Percentiles rank a stretch among this genome's conserved stretches.
Evolutionary conservation across 1,140 invertebrate species (phyloP).

Genomic region (Mizuhopecten yessoensis): DNA sequence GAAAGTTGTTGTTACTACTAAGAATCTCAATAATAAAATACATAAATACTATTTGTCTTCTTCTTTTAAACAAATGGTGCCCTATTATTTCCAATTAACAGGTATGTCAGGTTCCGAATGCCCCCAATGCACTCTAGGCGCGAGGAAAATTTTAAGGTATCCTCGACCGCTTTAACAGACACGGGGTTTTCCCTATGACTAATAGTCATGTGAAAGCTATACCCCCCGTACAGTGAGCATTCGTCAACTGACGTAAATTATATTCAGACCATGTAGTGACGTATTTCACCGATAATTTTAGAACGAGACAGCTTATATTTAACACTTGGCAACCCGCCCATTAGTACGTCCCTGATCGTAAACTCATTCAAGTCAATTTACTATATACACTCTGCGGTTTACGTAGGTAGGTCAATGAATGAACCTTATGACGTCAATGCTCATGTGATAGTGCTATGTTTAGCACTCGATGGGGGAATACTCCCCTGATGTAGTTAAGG

Average conservation of each 20-base stretch:
- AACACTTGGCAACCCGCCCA: constrained; percentile 1
- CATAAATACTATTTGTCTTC: no score
- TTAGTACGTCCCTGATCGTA: neutral
- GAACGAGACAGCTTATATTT: neutral
- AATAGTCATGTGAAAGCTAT: neutral
- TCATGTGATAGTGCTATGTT: neutral
- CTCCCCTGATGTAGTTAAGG: neutral
- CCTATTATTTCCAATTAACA: no score
- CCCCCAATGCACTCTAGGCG: neutral
- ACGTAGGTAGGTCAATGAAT: neutral
- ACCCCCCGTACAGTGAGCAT: neutral
- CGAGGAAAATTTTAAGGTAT: neutral
- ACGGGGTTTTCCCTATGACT: constrained; percentile 17
- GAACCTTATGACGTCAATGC: constrained; percentile 12
- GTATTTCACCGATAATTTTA: neutral
- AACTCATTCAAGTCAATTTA: neutral
- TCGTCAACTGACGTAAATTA: neutral
- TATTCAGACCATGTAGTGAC: neutral
- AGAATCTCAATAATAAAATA: no score
- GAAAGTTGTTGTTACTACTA: no score
- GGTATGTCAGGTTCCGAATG: no score
- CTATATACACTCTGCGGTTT: neutral
- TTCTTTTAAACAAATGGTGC: no score
- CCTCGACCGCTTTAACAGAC: neutral
- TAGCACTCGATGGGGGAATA: constrained; percentile 23